Base-by-base conservation (phyloP, 2,797 vertebrate genomes). In the Leptoclinus maculatus region DNA sequence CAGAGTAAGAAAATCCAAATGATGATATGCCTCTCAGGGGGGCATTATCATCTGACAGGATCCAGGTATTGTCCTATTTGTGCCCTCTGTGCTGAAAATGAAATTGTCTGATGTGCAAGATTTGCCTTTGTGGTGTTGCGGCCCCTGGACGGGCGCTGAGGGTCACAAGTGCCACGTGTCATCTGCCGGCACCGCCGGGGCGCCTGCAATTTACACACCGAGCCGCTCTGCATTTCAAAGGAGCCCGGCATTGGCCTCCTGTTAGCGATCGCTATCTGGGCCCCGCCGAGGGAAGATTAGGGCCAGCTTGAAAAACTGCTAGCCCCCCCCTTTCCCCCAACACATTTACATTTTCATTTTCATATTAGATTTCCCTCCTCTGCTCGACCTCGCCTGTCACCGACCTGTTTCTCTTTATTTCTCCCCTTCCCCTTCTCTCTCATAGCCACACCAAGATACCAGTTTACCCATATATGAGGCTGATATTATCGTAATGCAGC, bases 201-300 rank as follows among this genome's bases (percentile, higher is more conserved):
- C 78, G 93, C 88, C 95, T 93, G 92, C 94, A 96, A 95, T 96
- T 96, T 95, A 94, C 92, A 94, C 93, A 91, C 93, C 74, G 91
- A 91, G 93, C 90, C 93, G 92, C 94, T 95, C 93, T 96, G 95
- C 95, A 96, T 96, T 96, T 96, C 94, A 96, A 96, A 96, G 95
- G 94, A 93, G 91, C 91, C 89, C 88, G 59, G 92, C 86, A 77
- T 81, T 74, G 88, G 93, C 88, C 95, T 93, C 94, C 94, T 96
- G 95, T 95, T 95, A 94, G 94, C 76, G 93, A 96, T 96, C 88
- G 83, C 93, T 95, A 96, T 96, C 95, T 79, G 84, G 81, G 93
- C 91, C 92, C 93, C 94, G 87, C 89, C 53, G 91, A 94, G 90
- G 89, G 79, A 88, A 96, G 95, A 96, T 96, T 96, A 96, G 93